phyloP scores from a whole-genome alignment of 1,140 invertebrate genomes.

The Drosophila serrata region DNA sequence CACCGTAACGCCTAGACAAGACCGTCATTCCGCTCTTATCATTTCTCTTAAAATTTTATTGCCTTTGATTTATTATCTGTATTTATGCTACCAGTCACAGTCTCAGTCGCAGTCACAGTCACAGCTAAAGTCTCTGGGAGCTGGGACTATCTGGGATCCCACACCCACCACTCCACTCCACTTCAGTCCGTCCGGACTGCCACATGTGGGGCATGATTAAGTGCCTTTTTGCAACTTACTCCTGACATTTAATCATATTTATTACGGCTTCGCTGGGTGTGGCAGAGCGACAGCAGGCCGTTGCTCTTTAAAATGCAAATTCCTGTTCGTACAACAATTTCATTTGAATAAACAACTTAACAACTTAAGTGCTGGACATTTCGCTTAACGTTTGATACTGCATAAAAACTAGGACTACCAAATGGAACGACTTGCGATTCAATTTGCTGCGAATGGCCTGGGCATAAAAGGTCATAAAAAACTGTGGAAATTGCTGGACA shows the following conservation, averaged over 20 bases:
- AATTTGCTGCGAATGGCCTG: constrained; percentile 65
- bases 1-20: background rate
- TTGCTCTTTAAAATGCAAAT: constrained; percentile 72
- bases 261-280: constrained; percentile 35
- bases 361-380: constrained; percentile 54
- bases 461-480: constrained; percentile 56
- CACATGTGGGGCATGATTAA: constrained; percentile 78
- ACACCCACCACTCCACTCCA: background rate
- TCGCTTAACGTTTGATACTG: constrained; percentile 69
- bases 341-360: constrained; percentile 63
- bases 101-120: constrained; percentile 37
- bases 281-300: background rate
- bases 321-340: constrained; percentile 57
- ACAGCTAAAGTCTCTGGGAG: constrained; percentile 4
- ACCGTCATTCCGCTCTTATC: constrained; percentile 23
- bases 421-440: constrained; percentile 32
- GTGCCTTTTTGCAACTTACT: constrained; percentile 69
- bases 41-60: constrained; percentile 61
- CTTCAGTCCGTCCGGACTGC: constrained; percentile 20
- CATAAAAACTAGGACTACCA: constrained; percentile 58
- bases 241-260: constrained; percentile 77
- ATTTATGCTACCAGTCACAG: constrained; percentile 58
- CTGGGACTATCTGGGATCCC: constrained; percentile 18
- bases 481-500: constrained; percentile 37
- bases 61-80: constrained; percentile 77